Conservation (phyloP, 2,888 invertebrate genomes). For the Pristionchus japonicus region DNA sequence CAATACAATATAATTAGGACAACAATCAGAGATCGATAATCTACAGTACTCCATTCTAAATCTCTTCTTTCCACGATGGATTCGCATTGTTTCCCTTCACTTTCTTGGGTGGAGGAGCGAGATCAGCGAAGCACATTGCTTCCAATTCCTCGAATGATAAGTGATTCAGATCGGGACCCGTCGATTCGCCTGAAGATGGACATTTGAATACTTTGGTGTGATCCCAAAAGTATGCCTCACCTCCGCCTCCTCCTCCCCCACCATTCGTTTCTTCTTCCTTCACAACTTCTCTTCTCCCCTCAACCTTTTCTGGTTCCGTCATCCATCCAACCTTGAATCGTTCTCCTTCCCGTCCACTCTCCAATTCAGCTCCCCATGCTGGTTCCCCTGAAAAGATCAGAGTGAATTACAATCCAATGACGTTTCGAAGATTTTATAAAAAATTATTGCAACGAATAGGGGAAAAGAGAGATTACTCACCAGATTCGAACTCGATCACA, state of each 20-base stretch:
- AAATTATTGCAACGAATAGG: no score
- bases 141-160: constrained; percentile 43
- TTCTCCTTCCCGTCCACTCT: constrained; percentile 32
- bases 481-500: constrained; percentile 42
- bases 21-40: not conserved
- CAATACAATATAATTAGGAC: constrained; percentile 5
- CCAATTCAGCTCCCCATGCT: constrained; percentile 44
- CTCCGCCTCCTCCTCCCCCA: not conserved
- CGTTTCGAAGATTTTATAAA: no score
- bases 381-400: not conserved
- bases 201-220: no score
- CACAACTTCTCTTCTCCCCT: not conserved
- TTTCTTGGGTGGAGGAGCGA: not conserved
- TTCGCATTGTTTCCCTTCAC: not conserved
- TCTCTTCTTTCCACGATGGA: constrained; percentile 28
- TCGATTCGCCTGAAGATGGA: not conserved
- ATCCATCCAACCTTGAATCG: constrained; percentile 34
- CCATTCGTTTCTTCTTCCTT: constrained; percentile 12
- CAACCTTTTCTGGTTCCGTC: constrained; percentile 29
- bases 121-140: not conserved
- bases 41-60: not conserved
- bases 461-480: no score
- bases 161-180: not conserved
- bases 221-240: not conserved
- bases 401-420: no score